A percentile compares a stretch with the other conserved stretches of the same genome.
Conservation (phyloP, 2,888 invertebrate genomes). For the Ochropacha duplaris region DNA sequence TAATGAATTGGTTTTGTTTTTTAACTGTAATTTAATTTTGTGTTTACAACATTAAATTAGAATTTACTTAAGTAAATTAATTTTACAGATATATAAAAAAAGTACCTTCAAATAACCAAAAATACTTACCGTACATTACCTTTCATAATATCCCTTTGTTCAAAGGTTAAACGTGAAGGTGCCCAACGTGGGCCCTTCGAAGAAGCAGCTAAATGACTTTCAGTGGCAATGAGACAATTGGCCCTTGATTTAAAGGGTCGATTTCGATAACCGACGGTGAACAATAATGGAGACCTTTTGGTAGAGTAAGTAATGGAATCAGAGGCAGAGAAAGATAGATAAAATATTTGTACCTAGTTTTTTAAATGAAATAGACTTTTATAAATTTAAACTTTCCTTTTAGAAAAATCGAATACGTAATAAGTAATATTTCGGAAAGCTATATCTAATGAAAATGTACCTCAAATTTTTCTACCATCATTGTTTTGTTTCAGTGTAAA, state of each 20-base stretch:
- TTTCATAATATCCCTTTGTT: constrained; percentile 31
- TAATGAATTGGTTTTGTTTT: not conserved
- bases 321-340: too few relatives aligned
- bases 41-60: not conserved
- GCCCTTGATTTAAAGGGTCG: constrained; percentile 55
- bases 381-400: too few relatives aligned
- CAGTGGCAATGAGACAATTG: constrained; percentile 56
- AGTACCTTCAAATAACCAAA: constrained; percentile 13
- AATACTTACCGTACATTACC: constrained; percentile 23
- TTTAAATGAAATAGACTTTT: too few relatives aligned
- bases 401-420: too few relatives aligned
- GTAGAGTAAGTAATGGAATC: constrained; percentile 17
- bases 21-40: not conserved
- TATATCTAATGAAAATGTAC: not conserved
- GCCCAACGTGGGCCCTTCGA: constrained; percentile 7
- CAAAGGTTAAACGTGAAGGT: constrained; percentile 33
- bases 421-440: too few relatives aligned
- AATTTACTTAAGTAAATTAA: not conserved
- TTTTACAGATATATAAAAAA: not conserved
- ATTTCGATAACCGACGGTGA: constrained; percentile 34
- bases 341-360: too few relatives aligned
- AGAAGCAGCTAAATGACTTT: constrained; percentile 43
- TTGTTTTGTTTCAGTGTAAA: not conserved
- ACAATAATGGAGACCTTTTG: constrained; percentile 31
- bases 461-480: not conserved